phyloP scores from a whole-genome alignment of 2,797 vertebrate genomes.

The Eurystomus glaucurus region DNA sequence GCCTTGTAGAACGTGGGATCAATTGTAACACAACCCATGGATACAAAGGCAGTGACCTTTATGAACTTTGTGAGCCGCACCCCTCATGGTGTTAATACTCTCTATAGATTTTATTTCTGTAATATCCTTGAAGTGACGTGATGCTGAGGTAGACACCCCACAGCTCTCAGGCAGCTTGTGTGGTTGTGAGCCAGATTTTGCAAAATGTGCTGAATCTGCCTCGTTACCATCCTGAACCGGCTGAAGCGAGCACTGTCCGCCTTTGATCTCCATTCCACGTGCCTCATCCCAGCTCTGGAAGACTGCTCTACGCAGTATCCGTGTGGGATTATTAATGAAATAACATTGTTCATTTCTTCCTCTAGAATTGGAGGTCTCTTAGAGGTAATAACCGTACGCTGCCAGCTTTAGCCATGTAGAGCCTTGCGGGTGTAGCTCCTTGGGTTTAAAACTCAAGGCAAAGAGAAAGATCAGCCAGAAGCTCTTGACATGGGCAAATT shows the following conservation, averaged over 20 bases:
- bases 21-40: not conserved
- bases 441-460: not conserved
- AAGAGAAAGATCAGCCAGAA: not conserved
- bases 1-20: not conserved
- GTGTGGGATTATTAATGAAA: not conserved
- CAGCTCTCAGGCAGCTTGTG: not conserved
- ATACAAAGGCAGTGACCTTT: not conserved
- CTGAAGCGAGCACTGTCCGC: not conserved
- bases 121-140: rapidly evolving
- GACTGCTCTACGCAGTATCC: not conserved
- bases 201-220: not conserved
- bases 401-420: not conserved
- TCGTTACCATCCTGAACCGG: not conserved
- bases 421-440: not conserved
- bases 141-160: not conserved
- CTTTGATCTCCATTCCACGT: not conserved
- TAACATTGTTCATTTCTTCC: not conserved
- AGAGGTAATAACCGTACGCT: rapidly evolving
- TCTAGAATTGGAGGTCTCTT: not conserved
- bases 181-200: not conserved
- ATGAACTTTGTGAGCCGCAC: not conserved
- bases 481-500: not conserved
- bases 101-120: not conserved
- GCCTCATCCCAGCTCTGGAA: not conserved
- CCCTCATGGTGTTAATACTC: not conserved